Evolutionary conservation across 1,140 invertebrate genomes (phyloP), one percentile per base, ranked within the genome.

Genomic region (Saccostrea echinata): DNA sequence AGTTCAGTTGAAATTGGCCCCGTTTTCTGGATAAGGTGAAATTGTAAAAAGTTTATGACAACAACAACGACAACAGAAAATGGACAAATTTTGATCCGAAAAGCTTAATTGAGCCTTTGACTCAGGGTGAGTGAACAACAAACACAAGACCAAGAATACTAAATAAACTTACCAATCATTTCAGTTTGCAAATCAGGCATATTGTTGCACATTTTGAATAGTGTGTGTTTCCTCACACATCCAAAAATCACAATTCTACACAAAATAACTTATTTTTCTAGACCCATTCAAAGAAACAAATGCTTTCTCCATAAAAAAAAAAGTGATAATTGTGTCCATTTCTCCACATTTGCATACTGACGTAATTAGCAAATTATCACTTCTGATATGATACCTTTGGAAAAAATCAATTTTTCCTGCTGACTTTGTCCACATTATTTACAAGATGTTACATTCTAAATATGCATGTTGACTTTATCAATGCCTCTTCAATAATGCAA

Each of bases 311-410:
- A 18, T 12, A 13, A 80, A 76, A 13, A 80, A 76, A 33, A 24
- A 76, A 3, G 27, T 30, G 68, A 76, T 76, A 76, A 76, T 16
- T 30, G 30, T n/a, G 27, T 76, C 24, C 27, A 27, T 33, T 12
- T 30, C 68, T 76, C 27, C 30, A 27, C 27, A 30, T 76, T 76
- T 27, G 27, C 68, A 76, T 30, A 43, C 43, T 43, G 43, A 43
- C 43, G 68, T 76, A 76, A 76, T 76, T 76, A 76, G 68, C 68
- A 30, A 76, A 27, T 76, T 76, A 33, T 76, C 27, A 76, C 27
- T 12, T 76, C 24, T 18, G 68, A 30, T 61, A 61, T 61, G 16
- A 61, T 76, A 76, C 68, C 24, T 76, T 76, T 61, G 13, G 16
- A 76, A 30, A 76, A 76, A 76, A 76, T 76, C 68, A 76, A 76